phyloP scores from a whole-genome alignment of 2,113 vertebrate genomes.

The Camarhynchus parvulus region DNA sequence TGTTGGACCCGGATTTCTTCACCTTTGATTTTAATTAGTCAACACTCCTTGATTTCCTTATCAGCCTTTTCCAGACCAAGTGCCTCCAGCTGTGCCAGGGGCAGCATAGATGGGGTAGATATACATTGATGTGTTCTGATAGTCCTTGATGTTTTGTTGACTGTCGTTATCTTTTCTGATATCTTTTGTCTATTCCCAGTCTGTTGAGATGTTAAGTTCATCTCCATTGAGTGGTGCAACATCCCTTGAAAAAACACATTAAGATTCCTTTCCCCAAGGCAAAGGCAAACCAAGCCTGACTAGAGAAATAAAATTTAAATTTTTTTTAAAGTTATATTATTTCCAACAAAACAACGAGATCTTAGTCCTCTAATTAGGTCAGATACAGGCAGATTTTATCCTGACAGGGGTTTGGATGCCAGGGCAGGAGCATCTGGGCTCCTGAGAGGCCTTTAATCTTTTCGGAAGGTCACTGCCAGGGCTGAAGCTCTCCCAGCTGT shows the following conservation, averaged over 20 bases:
- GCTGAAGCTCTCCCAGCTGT: not conserved
- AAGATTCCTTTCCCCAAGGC: not conserved
- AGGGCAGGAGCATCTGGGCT: not conserved
- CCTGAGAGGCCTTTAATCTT: not conserved
- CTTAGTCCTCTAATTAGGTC: not conserved
- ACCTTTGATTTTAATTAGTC: not conserved
- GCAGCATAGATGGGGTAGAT: too few relatives aligned
- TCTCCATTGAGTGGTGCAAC: rapidly evolving
- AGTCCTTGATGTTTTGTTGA: not conserved
- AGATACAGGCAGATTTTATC: not conserved
- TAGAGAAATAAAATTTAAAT: not conserved
- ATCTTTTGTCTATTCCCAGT: not conserved
- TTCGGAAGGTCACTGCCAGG: not conserved
- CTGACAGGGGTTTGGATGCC: not conserved
- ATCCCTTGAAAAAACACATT: not conserved
- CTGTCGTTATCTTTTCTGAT: rapidly evolving
- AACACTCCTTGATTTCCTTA: not conserved
- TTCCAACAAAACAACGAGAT: not conserved
- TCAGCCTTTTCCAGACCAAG: not conserved
- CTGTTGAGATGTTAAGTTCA: not conserved
- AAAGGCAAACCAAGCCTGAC: not conserved
- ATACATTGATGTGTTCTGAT: not conserved
- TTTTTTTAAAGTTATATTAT: not conserved
- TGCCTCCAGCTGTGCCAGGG: not conserved
- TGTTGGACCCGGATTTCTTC: not conserved